These are phyloP conservation scores for Glossophaga mutica DNA, from an alignment of 2,797 vertebrate genomes.

Conservation along the genomic window DNA sequence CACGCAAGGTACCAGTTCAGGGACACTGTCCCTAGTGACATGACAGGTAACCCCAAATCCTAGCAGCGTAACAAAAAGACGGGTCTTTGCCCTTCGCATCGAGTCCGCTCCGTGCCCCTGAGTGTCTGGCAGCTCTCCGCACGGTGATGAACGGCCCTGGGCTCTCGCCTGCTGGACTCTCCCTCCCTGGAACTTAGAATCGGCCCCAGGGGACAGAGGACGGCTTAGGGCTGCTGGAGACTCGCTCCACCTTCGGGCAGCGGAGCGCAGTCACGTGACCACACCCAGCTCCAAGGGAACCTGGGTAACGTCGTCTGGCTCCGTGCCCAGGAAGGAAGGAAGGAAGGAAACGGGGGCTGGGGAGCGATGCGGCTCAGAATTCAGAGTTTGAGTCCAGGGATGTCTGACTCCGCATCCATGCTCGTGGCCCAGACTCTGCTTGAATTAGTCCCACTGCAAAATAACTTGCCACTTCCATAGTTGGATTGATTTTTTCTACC, in stretches of 20 bases:
- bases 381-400: background rate
- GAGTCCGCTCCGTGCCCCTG: background rate
- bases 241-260: background rate
- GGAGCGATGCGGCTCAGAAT: background rate
- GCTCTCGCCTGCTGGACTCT: background rate
- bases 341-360: too few relatives aligned
- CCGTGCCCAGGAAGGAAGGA: background rate
- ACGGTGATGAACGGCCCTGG: background rate
- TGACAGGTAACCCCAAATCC: background rate
- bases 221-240: background rate
- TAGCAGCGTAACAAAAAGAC: background rate
- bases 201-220: background rate
- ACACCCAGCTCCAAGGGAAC: background rate
- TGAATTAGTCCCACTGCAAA: background rate
- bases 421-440: background rate
- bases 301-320: background rate
- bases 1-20: background rate
- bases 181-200: too few relatives aligned
- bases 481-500: too few relatives aligned
- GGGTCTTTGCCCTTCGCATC: background rate
- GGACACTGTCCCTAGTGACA: background rate
- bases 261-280: background rate
- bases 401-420: background rate
- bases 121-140: background rate
- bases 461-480: background rate